A percentile compares a stretch with the other conserved stretches of the same genome.
phyloP scores from a whole-genome alignment of 2,113 vertebrate genomes.

The Vimba vimba region DNA sequence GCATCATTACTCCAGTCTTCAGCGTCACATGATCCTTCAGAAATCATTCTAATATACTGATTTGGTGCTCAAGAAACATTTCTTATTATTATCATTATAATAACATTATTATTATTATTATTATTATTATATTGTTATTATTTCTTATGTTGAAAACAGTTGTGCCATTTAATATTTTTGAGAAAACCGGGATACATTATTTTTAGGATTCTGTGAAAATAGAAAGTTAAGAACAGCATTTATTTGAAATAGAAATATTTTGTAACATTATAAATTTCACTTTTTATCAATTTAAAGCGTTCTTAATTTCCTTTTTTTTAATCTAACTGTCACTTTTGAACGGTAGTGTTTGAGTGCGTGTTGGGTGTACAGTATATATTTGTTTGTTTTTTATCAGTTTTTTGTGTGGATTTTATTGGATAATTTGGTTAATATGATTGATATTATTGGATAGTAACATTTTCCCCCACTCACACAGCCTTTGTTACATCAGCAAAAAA shows the following conservation, averaged over 20 bases:
- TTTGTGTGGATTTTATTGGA: too few species aligned
- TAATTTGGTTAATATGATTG: too few species aligned
- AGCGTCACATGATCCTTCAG: neutral
- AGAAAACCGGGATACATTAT: neutral
- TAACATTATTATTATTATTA: too few species aligned
- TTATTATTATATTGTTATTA: too few species aligned
- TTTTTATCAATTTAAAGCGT: too few species aligned
- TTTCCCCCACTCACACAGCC: neutral
- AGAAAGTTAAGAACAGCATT: neutral
- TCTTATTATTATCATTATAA: neutral
- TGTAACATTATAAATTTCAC: too few species aligned
- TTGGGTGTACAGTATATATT: too few species aligned
- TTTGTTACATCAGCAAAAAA: neutral
- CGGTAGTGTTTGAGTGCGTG: too few species aligned
- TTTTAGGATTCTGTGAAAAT: neutral
- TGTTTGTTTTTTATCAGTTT: too few species aligned
- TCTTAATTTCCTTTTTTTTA: too few species aligned
- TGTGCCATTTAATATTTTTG: neutral
- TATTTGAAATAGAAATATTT: neutral
- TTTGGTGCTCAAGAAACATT: neutral
- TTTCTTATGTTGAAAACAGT: neutral
- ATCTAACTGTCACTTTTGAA: too few species aligned
- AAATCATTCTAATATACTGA: neutral
- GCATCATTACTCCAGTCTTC: neutral
- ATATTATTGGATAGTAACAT: too few species aligned